A percentile compares a stretch with the other conserved stretches of the same genome.
Conservation (phyloP, 2,797 vertebrate species). For the Alcedo quadribrachys region DNA sequence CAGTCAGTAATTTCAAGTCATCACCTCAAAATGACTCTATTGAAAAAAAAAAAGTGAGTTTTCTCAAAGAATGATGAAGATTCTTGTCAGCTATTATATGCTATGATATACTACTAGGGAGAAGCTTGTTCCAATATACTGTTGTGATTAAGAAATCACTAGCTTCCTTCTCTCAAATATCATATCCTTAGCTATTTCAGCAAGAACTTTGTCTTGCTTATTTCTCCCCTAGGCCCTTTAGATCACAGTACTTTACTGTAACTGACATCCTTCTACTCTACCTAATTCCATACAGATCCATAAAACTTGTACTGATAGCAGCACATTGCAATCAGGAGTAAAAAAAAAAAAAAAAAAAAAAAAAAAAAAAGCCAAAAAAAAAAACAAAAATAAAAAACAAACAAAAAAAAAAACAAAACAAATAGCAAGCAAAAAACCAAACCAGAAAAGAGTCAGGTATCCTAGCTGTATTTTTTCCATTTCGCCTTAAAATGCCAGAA, state of each 20-base stretch:
- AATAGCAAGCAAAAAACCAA: neutral
- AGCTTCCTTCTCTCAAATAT: neutral
- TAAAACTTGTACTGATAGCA: neutral
- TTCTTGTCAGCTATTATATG: neutral
- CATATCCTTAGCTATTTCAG: neutral
- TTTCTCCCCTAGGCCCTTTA: neutral
- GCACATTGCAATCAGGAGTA: neutral
- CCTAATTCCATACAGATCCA: neutral
- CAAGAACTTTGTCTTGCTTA: neutral
- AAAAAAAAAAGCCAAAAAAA: neutral
- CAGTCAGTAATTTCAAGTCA: neutral
- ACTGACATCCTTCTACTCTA: neutral
- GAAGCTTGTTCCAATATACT: neutral
- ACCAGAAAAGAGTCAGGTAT: neutral
- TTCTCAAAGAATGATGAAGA: neutral
- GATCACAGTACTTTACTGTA: neutral
- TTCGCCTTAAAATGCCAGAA: constrained; percentile 57
- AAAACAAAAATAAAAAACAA: neutral
- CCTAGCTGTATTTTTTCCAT: constrained; percentile 18
- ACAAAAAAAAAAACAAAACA: neutral
- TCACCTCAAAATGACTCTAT: neutral
- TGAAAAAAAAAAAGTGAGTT: neutral
- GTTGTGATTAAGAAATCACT: neutral
- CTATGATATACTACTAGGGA: neutral
- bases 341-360: neutral